phyloP scores from a whole-genome alignment of 2,113 vertebrate species.

The Prionailurus bengalensis region DNA sequence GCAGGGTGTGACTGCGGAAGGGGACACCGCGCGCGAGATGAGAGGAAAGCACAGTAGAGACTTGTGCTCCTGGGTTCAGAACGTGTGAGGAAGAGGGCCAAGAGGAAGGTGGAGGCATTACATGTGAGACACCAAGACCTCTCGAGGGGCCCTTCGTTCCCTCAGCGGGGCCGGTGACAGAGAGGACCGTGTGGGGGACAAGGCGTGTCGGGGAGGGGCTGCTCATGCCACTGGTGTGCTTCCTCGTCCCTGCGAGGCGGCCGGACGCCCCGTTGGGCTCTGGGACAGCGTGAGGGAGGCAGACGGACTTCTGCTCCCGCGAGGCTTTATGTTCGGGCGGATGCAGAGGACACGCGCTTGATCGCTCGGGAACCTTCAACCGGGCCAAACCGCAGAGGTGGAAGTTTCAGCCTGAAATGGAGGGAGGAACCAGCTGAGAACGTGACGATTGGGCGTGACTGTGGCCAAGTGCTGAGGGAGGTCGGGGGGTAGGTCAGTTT shows the following conservation, averaged over 20 bases:
- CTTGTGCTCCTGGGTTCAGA: neutral
- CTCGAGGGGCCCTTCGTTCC: neutral
- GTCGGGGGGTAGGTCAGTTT: neutral
- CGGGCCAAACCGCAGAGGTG: neutral
- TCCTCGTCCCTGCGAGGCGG: neutral
- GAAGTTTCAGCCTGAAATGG: neutral
- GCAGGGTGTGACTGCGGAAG: neutral
- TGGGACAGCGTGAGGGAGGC: neutral
- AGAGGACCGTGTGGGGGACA: neutral
- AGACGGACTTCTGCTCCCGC: neutral
- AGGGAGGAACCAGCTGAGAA: neutral
- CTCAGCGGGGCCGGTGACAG: neutral
- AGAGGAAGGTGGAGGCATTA: neutral
- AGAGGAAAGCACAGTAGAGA: neutral
- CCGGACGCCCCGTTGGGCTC: neutral
- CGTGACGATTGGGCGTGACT: neutral
- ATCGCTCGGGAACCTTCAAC: neutral
- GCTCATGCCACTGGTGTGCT: neutral
- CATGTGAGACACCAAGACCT: neutral
- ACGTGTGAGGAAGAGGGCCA: neutral
- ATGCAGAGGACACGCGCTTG: neutral
- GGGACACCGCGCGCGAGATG: neutral
- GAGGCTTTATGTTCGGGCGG: neutral
- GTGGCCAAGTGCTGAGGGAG: neutral
- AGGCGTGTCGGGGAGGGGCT: neutral